Conservation (phyloP, 2,888 invertebrate species). For the Masnerella sp. region DNA sequence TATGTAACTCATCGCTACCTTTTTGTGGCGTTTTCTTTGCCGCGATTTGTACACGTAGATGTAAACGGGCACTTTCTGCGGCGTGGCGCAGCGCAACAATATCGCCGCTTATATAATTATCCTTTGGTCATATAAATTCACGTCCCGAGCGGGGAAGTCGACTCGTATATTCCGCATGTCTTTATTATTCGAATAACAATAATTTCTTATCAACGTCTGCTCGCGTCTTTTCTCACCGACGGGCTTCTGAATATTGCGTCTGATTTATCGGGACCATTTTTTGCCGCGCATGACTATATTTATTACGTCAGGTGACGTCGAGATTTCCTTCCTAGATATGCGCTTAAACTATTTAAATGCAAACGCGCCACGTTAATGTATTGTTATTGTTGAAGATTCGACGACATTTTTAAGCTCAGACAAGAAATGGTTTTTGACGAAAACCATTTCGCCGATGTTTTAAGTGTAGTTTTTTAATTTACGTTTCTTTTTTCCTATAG, state of each 20-base stretch:
- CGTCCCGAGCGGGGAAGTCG: slow-evolving; percentile 2
- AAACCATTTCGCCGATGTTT: too few relatives aligned
- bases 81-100: slow-evolving; percentile 19
- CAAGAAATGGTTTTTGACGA: too few relatives aligned
- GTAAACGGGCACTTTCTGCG: slow-evolving; percentile 39
- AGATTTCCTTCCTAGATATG: slow-evolving; percentile 35
- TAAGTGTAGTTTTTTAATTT: too few relatives aligned
- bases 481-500: too few relatives aligned
- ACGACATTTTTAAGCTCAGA: too few relatives aligned
- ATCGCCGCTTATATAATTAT: slow-evolving; percentile 38
- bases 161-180: slow-evolving; percentile 8
- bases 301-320: slow-evolving; percentile 27
- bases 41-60: slow-evolving; percentile 10
- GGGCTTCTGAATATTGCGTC: slow-evolving; percentile 21
- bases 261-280: slow-evolving; percentile 25
- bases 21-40: slow-evolving; percentile 29
- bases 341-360: slow-evolving; percentile 34
- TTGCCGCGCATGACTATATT: slow-evolving; percentile 20
- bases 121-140: slow-evolving; percentile 36
- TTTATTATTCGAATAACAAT: slow-evolving; percentile 41
- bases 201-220: slow-evolving; percentile 22
- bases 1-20: slow-evolving; percentile 30
- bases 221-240: slow-evolving; percentile 30
- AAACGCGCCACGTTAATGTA: slow-evolving; percentile 25
- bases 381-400: slow-evolving; percentile 6